Conservation (phyloP, 2,113 vertebrate species). For the Trematomus loennbergii region DNA sequence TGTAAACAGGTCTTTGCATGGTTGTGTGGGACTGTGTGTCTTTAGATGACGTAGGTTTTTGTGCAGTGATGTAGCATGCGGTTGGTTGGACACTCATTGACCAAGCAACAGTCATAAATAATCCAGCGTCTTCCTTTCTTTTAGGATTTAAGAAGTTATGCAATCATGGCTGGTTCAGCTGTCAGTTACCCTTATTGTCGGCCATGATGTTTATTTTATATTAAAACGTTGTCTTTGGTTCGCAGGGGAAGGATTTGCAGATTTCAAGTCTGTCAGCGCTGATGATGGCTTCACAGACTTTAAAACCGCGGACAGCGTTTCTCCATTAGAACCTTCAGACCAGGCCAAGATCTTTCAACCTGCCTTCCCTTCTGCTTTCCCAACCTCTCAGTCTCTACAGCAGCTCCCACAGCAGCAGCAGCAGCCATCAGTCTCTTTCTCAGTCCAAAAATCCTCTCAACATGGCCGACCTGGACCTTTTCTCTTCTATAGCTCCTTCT, state of each 20-base stretch:
- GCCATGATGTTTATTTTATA: conserved; percentile 12
- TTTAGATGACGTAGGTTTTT: conserved; percentile 26
- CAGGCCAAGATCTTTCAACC: conserved; percentile 90
- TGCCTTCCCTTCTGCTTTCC: conserved; percentile 85
- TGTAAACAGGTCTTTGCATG: conserved; percentile 44
- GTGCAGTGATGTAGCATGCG: conserved; percentile 53
- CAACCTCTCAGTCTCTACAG: conserved; percentile 88
- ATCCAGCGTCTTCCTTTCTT: conserved; percentile 39
- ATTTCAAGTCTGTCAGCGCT: conserved; percentile 90
- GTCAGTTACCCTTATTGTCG: not conserved
- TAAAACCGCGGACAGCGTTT: conserved; percentile 96
- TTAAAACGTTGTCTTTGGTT: conserved; percentile 55
- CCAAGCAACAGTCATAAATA: conserved; percentile 28
- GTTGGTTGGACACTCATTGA: conserved; percentile 27
- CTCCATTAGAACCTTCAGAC: conserved; percentile 91
- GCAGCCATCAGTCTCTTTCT: conserved; percentile 74
- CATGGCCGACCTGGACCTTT: conserved; percentile 93
- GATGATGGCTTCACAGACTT: conserved; percentile 98
- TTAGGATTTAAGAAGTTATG: conserved; percentile 50
- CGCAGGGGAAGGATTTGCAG: conserved; percentile 93
- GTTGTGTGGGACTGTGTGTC: conserved; percentile 17
- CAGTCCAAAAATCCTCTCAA: conserved; percentile 90
- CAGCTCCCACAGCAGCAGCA: conserved; percentile 84
- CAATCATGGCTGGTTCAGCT: conserved; percentile 4
- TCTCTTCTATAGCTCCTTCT: conserved; percentile 86